These are phyloP conservation scores for Muscicapa striata DNA, from an alignment of 2,797 vertebrate genomes.

Conservation along the genomic window DNA sequence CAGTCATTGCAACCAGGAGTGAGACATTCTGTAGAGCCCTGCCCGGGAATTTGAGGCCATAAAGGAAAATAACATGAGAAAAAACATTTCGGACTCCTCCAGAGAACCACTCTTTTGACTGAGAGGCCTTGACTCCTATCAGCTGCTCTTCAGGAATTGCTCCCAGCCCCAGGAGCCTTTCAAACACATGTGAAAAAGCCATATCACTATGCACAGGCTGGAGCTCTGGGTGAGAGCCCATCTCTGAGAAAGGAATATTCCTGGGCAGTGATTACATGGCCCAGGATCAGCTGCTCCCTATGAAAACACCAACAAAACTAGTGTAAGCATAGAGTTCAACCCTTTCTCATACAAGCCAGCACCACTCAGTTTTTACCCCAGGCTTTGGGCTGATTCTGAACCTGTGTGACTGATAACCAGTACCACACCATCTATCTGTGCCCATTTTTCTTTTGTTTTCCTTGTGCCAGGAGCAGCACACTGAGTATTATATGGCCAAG, in stretches of 20 bases:
- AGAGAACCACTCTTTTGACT: not conserved
- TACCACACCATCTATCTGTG: rapidly evolving
- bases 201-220: rapidly evolving
- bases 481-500: rapidly evolving
- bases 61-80: not conserved
- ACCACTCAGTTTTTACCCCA: rapidly evolving
- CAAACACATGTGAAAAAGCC: not conserved
- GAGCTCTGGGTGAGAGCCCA: not conserved
- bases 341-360: not conserved
- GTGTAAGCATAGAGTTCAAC: not conserved
- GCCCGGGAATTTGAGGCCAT: not conserved
- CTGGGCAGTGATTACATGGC: not conserved
- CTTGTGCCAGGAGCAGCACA: not conserved
- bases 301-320: not conserved
- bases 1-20: not conserved
- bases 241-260: not conserved
- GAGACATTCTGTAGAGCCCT: not conserved
- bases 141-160: not conserved
- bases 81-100: not conserved
- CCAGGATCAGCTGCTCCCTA: not conserved
- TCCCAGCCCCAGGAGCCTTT: not conserved
- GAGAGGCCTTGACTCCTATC: not conserved
- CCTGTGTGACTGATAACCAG: not conserved
- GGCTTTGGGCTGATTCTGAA: not conserved
- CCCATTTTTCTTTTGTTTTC: not conserved